These are phyloP conservation scores for Gulo gulo DNA, from an alignment of 2,113 vertebrate genomes.

Conservation along the genomic window DNA sequence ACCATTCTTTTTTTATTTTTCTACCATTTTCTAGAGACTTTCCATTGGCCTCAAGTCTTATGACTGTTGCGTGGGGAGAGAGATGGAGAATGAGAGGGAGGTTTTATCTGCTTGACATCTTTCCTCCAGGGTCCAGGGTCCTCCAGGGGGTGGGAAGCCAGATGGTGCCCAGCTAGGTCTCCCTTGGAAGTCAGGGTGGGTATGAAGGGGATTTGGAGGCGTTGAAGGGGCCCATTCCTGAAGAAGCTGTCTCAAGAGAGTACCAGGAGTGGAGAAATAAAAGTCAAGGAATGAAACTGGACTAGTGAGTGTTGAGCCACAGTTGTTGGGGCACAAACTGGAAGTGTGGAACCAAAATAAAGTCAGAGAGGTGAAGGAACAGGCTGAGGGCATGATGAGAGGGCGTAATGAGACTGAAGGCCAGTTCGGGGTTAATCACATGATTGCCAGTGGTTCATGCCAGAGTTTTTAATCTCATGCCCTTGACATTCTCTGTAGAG, in stretches of 20 bases:
- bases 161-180: neutral
- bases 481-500: neutral
- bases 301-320: neutral
- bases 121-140: neutral
- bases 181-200: neutral
- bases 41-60: neutral
- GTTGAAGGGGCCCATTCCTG: neutral
- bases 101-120: neutral
- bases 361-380: neutral
- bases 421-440: neutral
- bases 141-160: neutral
- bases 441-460: neutral
- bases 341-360: neutral
- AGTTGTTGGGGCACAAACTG: neutral
- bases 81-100: neutral
- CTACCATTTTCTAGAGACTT: constrained; percentile 4
- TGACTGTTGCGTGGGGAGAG: neutral
- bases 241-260: neutral
- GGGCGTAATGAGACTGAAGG: neutral
- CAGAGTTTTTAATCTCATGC: neutral
- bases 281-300: neutral
- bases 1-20: neutral
- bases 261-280: neutral
- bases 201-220: neutral
- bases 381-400: neutral